A percentile compares a stretch with the other conserved stretches of the same genome.
Evolutionary conservation across 2,888 invertebrate species (phyloP).

Genomic region (Troides helena): DNA sequence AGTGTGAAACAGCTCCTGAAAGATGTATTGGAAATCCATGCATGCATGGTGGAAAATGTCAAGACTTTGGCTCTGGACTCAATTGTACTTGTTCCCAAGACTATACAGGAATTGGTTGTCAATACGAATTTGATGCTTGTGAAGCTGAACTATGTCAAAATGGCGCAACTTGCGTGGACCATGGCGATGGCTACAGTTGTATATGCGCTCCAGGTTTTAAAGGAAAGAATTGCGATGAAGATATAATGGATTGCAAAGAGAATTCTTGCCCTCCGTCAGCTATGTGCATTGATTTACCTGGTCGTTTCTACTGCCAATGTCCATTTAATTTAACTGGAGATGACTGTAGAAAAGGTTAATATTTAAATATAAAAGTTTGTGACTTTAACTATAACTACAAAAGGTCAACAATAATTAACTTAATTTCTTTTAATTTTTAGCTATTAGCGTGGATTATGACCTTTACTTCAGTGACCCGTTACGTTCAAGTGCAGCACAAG

Average conservation of each 20-base stretch:
- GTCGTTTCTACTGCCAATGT: conserved; percentile 96
- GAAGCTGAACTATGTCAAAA: conserved; percentile 94
- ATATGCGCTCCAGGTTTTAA: conserved; percentile 89
- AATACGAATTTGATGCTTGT: conserved; percentile 96
- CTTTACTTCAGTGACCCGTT: conserved; percentile 95
- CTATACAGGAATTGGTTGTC: conserved; percentile 93
- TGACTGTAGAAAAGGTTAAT: conserved; percentile 94
- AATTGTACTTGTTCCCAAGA: conserved; percentile 95
- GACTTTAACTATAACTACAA: not conserved
- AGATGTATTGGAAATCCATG: conserved; percentile 96
- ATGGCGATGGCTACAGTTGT: conserved; percentile 92
- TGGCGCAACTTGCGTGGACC: conserved; percentile 94
- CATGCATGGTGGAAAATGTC: conserved; percentile 97
- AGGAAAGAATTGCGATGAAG: conserved; percentile 93
- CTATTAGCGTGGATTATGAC: conserved; percentile 99
- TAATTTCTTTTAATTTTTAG: conserved; percentile 82
- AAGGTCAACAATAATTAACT: not conserved
- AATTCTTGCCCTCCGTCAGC: conserved; percentile 97
- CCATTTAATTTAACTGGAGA: conserved; percentile 98
- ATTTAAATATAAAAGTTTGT: conserved; percentile 16
- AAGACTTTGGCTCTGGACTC: conserved; percentile 96
- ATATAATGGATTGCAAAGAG: conserved; percentile 94
- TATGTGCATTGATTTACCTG: conserved; percentile 93
- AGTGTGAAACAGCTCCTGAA: conserved; percentile 97
- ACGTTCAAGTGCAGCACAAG: conserved; percentile 94